phyloP scores from a whole-genome alignment of 64 coral and sea anemone species.

The Montipora foliosa region DNA sequence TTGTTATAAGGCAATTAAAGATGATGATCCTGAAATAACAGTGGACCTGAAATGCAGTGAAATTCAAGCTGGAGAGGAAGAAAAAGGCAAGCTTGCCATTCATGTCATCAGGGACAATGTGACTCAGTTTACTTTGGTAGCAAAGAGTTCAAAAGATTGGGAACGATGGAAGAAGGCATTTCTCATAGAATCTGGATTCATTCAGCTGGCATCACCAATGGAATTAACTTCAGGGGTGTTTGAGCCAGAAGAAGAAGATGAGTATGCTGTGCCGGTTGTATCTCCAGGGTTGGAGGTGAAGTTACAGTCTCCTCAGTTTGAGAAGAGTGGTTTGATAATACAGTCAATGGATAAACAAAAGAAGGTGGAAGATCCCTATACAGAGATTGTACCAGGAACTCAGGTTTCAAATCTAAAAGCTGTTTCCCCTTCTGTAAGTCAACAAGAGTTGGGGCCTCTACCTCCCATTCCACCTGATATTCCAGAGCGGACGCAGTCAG shows the following conservation, averaged over 20 bases:
- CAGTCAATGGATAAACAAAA: background rate
- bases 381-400: slow-evolving; percentile 55
- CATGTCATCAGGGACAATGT: slow-evolving; percentile 79
- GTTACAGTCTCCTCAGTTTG: background rate
- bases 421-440: slow-evolving; percentile 11
- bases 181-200: slow-evolving; percentile 84
- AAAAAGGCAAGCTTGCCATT: slow-evolving; percentile 78
- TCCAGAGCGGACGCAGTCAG: slow-evolving; percentile 31
- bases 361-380: slow-evolving; percentile 63
- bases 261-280: slow-evolving; percentile 77
- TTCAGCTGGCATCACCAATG: slow-evolving; percentile 65
- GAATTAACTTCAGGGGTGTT: slow-evolving; percentile 80
- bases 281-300: slow-evolving; percentile 62
- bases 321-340: background rate
- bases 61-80: slow-evolving; percentile 71
- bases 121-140: slow-evolving; percentile 68
- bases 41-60: slow-evolving; percentile 81
- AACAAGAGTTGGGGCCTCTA: slow-evolving; percentile 30
- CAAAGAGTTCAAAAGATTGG: slow-evolving; percentile 82
- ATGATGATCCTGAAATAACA: slow-evolving; percentile 86
- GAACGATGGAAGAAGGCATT: slow-evolving; percentile 90
- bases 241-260: slow-evolving; percentile 88
- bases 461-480: slow-evolving; percentile 59
- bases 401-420: background rate
- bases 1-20: slow-evolving; percentile 88